Evolutionary conservation across 2,797 vertebrate species (phyloP).

Genomic region (Aplochiton taeniatus): DNA sequence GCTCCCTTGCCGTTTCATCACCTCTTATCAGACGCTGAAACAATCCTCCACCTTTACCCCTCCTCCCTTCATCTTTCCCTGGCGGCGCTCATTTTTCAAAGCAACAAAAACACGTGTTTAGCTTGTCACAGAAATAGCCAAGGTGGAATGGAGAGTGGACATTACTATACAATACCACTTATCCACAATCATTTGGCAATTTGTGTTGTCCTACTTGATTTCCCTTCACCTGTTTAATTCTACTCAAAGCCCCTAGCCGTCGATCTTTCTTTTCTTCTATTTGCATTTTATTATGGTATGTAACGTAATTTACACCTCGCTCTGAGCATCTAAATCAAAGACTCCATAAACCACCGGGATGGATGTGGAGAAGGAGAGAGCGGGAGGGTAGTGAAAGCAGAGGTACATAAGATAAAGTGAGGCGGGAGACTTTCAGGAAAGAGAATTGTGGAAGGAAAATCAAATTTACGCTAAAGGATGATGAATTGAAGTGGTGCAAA

Average conservation of each 20-base stretch:
- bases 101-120: background rate
- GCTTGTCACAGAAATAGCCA: too few relatives aligned
- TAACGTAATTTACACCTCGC: slow-evolving; percentile 42
- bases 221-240: too few relatives aligned
- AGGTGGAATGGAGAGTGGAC: too few relatives aligned
- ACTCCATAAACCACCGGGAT: slow-evolving; percentile 33
- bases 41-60: slow-evolving; percentile 15
- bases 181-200: too few relatives aligned
- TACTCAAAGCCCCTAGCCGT: too few relatives aligned
- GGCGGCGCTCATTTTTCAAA: slow-evolving; percentile 14
- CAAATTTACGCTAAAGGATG: background rate
- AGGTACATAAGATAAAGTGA: background rate
- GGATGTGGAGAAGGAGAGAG: background rate
- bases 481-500: slow-evolving; percentile 8
- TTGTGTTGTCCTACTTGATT: too few relatives aligned
- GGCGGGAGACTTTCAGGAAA: background rate
- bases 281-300: slow-evolving; percentile 18
- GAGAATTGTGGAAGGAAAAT: background rate
- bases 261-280: too few relatives aligned
- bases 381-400: background rate
- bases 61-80: slow-evolving; percentile 1
- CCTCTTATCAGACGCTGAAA: background rate
- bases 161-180: too few relatives aligned
- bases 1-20: too few relatives aligned
- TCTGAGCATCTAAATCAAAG: slow-evolving; percentile 38